These are phyloP conservation scores for Drosophila obscura DNA, from an alignment of 1,140 invertebrate species.

Conservation along the genomic window DNA sequence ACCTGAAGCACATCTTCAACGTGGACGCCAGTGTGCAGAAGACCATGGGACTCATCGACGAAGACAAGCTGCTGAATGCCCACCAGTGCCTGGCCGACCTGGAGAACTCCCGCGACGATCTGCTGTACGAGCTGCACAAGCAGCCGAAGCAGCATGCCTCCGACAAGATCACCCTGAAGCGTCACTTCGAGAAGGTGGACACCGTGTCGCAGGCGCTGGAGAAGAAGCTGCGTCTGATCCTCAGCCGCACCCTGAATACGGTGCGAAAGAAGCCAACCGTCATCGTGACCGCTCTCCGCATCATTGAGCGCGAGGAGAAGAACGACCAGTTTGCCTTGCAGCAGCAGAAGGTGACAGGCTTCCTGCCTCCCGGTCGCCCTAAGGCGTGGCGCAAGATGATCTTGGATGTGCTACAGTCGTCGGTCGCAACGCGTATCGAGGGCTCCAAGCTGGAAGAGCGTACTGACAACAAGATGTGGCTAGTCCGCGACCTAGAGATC, in stretches of 20 bases:
- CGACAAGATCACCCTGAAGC: conserved; percentile 95
- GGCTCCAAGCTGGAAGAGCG: conserved; percentile 96
- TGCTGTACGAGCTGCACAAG: conserved; percentile 97
- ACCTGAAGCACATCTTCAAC: conserved; percentile 98
- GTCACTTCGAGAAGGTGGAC: conserved; percentile 98
- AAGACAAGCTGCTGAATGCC: conserved; percentile 97
- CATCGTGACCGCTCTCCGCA: conserved; percentile 97
- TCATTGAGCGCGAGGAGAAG: conserved; percentile 98
- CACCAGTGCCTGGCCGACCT: conserved; percentile 98
- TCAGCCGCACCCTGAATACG: conserved; percentile 95
- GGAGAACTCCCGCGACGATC: conserved; percentile 97
- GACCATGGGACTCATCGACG: conserved; percentile 96
- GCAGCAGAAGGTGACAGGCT: conserved; percentile 92
- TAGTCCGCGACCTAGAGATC: conserved; percentile 91
- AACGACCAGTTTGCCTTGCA: conserved; percentile 92
- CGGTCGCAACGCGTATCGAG: conserved; percentile 93
- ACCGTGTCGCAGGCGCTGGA: conserved; percentile 94
- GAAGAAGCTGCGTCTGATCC: conserved; percentile 95
- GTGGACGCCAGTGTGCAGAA: conserved; percentile 98
- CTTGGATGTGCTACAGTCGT: conserved; percentile 92
- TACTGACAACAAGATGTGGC: conserved; percentile 97
- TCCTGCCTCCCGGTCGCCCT: conserved; percentile 96
- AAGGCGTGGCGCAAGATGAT: conserved; percentile 96
- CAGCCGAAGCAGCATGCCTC: conserved; percentile 94
- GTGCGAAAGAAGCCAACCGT: conserved; percentile 97